phyloP scores from a whole-genome alignment of 2,113 vertebrate species.

The Limnothrissa miodon region DNA sequence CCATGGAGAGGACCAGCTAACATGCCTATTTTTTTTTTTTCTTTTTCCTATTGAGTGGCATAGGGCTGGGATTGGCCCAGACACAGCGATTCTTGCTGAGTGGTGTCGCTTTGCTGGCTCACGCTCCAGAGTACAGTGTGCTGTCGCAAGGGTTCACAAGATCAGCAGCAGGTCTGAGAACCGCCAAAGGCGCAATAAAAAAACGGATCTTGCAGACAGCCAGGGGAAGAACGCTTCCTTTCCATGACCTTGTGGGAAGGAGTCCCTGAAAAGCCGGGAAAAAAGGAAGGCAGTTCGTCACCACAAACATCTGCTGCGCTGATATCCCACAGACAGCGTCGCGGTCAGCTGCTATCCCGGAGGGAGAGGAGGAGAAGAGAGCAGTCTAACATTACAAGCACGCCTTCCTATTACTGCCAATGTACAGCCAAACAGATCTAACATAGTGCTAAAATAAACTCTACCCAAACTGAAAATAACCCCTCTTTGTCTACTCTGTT shows the following conservation, averaged over 20 bases:
- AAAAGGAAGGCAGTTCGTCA: slow-evolving; percentile 4
- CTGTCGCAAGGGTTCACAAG: background rate
- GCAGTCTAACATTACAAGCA: background rate
- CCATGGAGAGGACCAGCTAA: background rate
- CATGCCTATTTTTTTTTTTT: background rate
- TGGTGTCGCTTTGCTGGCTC: background rate
- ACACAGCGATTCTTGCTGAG: background rate
- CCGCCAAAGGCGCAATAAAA: slow-evolving; percentile 18
- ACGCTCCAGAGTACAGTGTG: background rate
- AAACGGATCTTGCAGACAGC: background rate
- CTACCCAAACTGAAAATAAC: background rate
- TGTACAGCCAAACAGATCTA: background rate
- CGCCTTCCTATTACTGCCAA: background rate
- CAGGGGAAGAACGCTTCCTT: background rate
- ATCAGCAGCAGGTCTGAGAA: background rate
- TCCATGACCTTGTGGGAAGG: slow-evolving; percentile 11
- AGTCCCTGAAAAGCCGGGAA: slow-evolving; percentile 18
- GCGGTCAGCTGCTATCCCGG: background rate
- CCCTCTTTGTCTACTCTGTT: background rate
- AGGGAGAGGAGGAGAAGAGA: background rate
- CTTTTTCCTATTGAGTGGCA: background rate
- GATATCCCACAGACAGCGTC: slow-evolving; percentile 9
- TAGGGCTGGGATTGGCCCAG: background rate
- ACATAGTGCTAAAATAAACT: background rate
- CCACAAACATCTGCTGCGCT: slow-evolving; percentile 21